Evolutionary conservation across 2,113 vertebrate genomes (phyloP).

Genomic region (Canis aureus): DNA sequence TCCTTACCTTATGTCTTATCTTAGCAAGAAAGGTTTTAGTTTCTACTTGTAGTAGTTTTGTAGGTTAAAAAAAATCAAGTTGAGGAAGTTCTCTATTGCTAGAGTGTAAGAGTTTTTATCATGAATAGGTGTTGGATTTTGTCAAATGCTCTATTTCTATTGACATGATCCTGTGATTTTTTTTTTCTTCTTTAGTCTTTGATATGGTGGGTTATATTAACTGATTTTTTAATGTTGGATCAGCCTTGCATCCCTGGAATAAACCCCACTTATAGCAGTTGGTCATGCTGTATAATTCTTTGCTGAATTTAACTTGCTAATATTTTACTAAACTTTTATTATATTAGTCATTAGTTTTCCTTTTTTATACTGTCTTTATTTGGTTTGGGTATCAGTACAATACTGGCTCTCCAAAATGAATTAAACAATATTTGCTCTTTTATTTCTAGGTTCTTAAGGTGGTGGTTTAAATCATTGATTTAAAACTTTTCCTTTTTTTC

Average conservation of each 20-base stretch:
- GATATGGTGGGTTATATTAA: not conserved
- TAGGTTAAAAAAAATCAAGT: not conserved
- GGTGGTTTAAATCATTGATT: not conserved
- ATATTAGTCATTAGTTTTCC: not conserved
- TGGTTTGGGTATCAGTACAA: not conserved
- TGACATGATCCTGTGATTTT: not conserved
- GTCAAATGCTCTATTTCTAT: not conserved
- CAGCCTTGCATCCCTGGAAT: not conserved
- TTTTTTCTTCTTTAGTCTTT: not conserved
- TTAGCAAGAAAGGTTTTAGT: not conserved
- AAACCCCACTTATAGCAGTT: not conserved
- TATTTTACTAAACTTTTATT: not conserved
- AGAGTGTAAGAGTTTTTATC: not conserved
- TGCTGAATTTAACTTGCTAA: not conserved
- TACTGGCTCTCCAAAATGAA: not conserved
- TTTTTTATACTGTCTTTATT: not conserved
- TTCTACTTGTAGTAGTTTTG: not conserved
- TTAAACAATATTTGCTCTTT: not conserved
- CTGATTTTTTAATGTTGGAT: not conserved
- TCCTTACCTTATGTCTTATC: not conserved
- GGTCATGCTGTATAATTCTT: not conserved
- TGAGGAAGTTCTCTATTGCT: not conserved
- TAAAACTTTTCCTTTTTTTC: not conserved
- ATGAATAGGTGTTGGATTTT: not conserved
- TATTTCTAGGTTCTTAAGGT: not conserved